Base-by-base conservation (phyloP, 2,888 invertebrate species). In the Nyleta sp. region DNA sequence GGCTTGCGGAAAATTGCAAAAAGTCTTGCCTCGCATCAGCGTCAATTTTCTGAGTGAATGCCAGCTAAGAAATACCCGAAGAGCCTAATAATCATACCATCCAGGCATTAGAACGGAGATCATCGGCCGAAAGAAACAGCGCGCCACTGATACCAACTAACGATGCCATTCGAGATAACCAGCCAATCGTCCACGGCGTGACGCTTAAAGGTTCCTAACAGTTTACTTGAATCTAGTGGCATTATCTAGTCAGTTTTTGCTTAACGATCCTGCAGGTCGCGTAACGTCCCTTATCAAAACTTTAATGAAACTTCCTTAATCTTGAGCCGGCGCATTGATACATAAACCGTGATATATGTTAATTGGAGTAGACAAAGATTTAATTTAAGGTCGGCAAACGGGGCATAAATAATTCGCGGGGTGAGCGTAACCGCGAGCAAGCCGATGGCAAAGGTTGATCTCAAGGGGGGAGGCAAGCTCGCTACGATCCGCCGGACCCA, bases 401-500 rank as follows among this genome's bases (percentile, higher is more conserved):
- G 70, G 40, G 52, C 70, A 76, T 76, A 76, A 77, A 67, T 77
- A 67, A 77, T 72, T 77, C 62, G 44, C 35, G 8, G 38, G 31
- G 53, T 35, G 64, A 64, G 17, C 28, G 60, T 55, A 55, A 70
- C 55, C 28, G 40, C 64, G 48, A 57, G 67, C 65, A 48, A 68
- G 28, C 17, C 31, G 55, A 55, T 53, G 53, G 73, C 71, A 71
- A 78, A 74, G 71, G 71, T 74, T 78, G 74, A 74, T 78, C 60
- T 33, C 38, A 62, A 8, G 20, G 8, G 20, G 40, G 44, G 44
- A 46, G 75, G 42, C 8, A 35, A 24, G 33, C 10, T n/a, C 42
- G 75, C 78, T 70, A 73, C 84, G 78, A 82, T 80, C 81, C 79
- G 80, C 82, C 81, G 81, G 84, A 85, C 83, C 81, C 71, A 84